phyloP scores from a whole-genome alignment of 2,797 vertebrate species.

The Uromys caudimaculatus region DNA sequence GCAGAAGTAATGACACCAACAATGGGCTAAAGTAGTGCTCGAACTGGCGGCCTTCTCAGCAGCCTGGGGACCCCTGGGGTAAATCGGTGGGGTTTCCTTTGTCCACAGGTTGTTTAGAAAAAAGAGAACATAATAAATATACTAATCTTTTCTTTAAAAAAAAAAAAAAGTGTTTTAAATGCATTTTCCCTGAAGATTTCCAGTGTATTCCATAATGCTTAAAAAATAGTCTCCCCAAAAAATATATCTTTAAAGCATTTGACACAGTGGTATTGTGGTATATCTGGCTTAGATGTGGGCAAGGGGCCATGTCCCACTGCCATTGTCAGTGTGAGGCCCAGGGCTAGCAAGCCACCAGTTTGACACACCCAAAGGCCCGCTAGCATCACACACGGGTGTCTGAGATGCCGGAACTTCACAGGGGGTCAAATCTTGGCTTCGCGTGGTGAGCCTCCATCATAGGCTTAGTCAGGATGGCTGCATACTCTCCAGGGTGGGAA shows the following conservation, averaged over 20 bases:
- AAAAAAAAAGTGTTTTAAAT: slow-evolving; percentile 83
- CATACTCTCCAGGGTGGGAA: background rate
- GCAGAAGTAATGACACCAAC: too few relatives aligned
- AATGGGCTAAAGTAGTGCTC: background rate
- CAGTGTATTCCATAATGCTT: slow-evolving; percentile 88
- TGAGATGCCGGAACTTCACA: slow-evolving; percentile 72
- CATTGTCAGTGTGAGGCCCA: background rate
- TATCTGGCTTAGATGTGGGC: slow-evolving; percentile 52
- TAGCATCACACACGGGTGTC: background rate
- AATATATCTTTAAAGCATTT: slow-evolving; percentile 81
- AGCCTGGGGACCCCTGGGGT: background rate
- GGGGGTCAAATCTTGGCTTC: slow-evolving; percentile 71
- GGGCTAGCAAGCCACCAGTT: background rate
- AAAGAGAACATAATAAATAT: slow-evolving; percentile 86
- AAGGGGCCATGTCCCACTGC: background rate
- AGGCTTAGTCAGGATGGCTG: background rate
- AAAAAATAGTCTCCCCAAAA: slow-evolving; percentile 82
- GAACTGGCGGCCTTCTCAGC: background rate
- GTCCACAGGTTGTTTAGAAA: slow-evolving; percentile 70
- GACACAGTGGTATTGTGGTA: slow-evolving; percentile 77
- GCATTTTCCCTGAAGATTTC: slow-evolving; percentile 88
- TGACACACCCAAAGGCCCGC: background rate
- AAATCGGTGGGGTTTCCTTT: slow-evolving; percentile 12
- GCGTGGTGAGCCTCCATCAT: fast-evolving
- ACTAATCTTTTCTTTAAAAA: slow-evolving; percentile 73